Evolutionary conservation across 2,113 vertebrate species (phyloP).

Genomic region (Zosterops japonicus): DNA sequence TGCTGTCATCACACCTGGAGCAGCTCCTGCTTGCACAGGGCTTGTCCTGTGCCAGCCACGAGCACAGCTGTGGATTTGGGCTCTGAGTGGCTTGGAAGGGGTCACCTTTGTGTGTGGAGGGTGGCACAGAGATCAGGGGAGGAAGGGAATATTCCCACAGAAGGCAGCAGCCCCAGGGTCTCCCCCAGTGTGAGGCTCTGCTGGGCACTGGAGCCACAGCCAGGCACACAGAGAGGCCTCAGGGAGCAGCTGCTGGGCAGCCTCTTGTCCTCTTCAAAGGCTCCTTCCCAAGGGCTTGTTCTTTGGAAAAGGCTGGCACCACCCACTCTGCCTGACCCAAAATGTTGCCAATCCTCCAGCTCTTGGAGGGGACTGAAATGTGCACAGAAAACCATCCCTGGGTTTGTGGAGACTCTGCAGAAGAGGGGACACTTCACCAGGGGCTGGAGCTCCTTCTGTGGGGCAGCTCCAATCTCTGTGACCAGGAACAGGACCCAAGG

Average conservation of each 20-base stretch:
- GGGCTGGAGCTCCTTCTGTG: neutral
- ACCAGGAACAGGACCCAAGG: neutral
- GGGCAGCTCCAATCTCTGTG: accelerated
- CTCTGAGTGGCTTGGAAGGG: neutral
- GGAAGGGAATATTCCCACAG: neutral
- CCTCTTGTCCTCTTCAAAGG: neutral
- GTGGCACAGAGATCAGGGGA: neutral
- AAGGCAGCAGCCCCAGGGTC: neutral
- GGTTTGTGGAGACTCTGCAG: neutral
- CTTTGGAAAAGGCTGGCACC: neutral
- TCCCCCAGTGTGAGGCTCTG: neutral
- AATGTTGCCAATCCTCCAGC: neutral
- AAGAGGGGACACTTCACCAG: neutral
- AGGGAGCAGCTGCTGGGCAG: neutral
- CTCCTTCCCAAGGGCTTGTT: neutral
- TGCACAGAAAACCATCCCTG: accelerated
- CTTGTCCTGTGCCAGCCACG: neutral
- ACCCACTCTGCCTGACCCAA: neutral
- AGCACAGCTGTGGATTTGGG: neutral
- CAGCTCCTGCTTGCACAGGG: neutral
- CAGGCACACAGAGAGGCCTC: accelerated
- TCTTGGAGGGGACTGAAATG: neutral
- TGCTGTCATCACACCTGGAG: neutral
- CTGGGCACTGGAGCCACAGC: neutral
- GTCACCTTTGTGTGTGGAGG: neutral